Percentiles rank a stretch among this genome's conserved stretches.
Conservation (phyloP, 2,797 vertebrate genomes). For the Alcedo quadribrachys region DNA sequence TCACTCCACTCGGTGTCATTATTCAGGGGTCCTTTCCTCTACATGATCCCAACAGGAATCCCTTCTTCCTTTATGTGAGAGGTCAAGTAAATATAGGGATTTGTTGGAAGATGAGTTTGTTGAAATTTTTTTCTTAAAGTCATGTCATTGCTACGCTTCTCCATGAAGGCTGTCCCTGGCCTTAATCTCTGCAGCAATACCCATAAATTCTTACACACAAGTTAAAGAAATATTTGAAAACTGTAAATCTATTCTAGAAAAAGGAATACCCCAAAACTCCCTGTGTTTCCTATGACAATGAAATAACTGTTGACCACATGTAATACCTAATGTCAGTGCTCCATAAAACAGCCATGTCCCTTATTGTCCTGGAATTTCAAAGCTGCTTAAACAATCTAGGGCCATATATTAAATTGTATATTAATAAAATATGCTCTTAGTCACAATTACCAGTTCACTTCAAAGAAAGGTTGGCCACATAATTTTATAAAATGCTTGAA, state of each 20-base stretch:
- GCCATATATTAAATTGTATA: neutral
- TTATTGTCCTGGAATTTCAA: neutral
- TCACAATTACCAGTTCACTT: neutral
- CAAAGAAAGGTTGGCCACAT: neutral
- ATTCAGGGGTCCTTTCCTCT: neutral
- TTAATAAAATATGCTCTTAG: neutral
- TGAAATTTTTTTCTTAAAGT: neutral
- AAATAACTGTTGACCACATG: neutral
- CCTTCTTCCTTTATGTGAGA: neutral
- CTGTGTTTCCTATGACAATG: neutral
- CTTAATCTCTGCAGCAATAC: neutral
- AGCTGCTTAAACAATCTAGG: neutral
- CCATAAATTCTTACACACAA: neutral
- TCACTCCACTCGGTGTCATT: neutral
- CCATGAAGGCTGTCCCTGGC: neutral
- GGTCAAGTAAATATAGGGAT: neutral
- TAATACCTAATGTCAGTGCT: neutral
- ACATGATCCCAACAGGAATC: neutral
- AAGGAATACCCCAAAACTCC: fast-evolving
- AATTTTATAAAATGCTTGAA: neutral
- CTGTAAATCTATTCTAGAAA: neutral
- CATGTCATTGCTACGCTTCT: neutral
- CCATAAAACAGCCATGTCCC: neutral
- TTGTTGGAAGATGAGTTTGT: neutral
- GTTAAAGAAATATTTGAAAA: neutral